Percentiles rank a stretch among this genome's conserved stretches.
These are phyloP conservation scores for Dromococcyx pavoninus DNA, from an alignment of 2,797 vertebrate species.

Conservation along the genomic window DNA sequence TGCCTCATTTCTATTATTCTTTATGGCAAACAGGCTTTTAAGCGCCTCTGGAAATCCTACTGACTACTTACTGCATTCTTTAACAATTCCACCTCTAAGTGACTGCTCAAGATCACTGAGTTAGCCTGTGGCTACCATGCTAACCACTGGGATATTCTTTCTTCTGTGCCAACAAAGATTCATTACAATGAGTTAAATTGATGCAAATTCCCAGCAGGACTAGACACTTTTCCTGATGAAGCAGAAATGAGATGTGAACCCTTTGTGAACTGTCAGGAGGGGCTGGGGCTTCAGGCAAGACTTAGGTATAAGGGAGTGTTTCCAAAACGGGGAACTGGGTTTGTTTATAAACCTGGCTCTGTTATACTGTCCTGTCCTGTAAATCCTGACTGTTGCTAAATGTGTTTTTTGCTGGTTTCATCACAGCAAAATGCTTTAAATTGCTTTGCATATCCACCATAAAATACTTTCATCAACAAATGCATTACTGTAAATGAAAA, in stretches of 20 bases:
- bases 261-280: not conserved
- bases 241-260: not conserved
- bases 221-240: not conserved
- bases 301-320: not conserved
- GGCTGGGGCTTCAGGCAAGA: not conserved
- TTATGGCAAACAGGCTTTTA: not conserved
- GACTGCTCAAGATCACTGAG: not conserved
- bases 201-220: not conserved
- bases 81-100: not conserved
- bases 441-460: not conserved
- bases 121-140: not conserved
- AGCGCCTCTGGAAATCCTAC: not conserved
- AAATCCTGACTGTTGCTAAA: not conserved
- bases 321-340: not conserved
- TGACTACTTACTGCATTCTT: not conserved
- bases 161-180: not conserved
- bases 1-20: not conserved
- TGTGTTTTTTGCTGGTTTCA: not conserved
- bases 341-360: not conserved
- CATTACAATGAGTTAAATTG: not conserved
- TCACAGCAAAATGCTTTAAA: not conserved
- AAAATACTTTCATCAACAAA: not conserved
- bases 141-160: not conserved
- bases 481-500: slow-evolving; percentile 17
- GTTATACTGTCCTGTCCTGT: not conserved